These are phyloP conservation scores for Athrips mouffetella DNA, from an alignment of 2,888 invertebrate species.

Conservation along the genomic window DNA sequence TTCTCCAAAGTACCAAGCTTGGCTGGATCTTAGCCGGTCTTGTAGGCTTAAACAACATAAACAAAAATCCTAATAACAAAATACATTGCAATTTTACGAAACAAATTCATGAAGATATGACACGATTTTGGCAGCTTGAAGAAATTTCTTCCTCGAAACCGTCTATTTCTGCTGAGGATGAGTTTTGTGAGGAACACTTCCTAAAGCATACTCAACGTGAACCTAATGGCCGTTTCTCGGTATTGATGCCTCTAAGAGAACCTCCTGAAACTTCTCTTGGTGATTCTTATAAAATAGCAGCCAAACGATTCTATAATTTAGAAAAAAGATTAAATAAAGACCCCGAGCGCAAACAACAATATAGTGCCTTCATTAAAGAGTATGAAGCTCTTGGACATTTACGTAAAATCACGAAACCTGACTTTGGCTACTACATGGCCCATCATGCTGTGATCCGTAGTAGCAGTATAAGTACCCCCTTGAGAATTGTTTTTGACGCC, in stretches of 20 bases:
- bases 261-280: not conserved
- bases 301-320: constrained; percentile 4
- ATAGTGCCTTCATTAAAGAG: constrained; percentile 12
- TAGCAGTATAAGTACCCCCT: constrained; percentile 21
- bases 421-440: constrained; percentile 13
- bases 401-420: not conserved
- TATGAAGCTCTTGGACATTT: not conserved
- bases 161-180: constrained; percentile 9
- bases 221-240: not conserved
- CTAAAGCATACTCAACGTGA: not conserved
- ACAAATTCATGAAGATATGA: not conserved
- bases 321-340: constrained; percentile 17
- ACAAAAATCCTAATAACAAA: not conserved
- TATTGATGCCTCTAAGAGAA: not conserved
- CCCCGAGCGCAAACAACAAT: constrained; percentile 13
- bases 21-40: constrained; percentile 17
- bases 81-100: constrained; percentile 14
- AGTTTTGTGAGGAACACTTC: constrained; percentile 10
- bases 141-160: constrained; percentile 10
- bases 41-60: not conserved
- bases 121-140: constrained; percentile 14
- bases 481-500: constrained; percentile 23
- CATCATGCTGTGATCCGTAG: constrained; percentile 23
- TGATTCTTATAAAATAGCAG: constrained; percentile 1
- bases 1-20: constrained; percentile 12